Evolutionary conservation across 2,888 invertebrate species (phyloP), one percentile per base, ranked within the genome.

Genomic region (Lithophane socia): DNA sequence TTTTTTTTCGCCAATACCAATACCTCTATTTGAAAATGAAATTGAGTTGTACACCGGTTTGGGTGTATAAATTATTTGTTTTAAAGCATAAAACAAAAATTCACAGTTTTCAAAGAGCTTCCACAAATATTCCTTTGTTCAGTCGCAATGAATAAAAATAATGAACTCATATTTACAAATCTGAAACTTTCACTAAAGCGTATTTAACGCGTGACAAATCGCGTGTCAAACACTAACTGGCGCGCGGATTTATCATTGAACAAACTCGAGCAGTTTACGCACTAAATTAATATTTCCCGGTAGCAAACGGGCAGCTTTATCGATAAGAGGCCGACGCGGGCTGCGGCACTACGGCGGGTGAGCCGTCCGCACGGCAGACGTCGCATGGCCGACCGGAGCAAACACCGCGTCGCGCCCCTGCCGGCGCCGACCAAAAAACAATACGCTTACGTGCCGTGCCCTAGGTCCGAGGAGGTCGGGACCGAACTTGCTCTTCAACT

Each of bases 341-440:
- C 77, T 91, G 92, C 92, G 92, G 92, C 91, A 89, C 86, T 90
- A 87, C 83, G 85, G 86, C 78, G 79, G 87, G 81, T 77, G 83
- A 78, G 80, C 80, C 88, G 88, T 86, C 87, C 90, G 89, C 86
- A 88, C 94, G 96, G 93, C 95, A 95, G 94, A 94, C 94, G 96
- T 94, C 96, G 96, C 92, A 96, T 96, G 96, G 96, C 96, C 93
- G 96, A 96, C 90, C 96, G 96, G 92, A 93, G 94, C 90, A 96
- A 92, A 91, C 91, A 96, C 87, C 96, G 96, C 94, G 96, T 96
- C 94, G 96, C 96, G 95, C 96, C 96, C 90, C 91, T 93, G 77
- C 95, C 95, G 94, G 95, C 94, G 93, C 94, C 92, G 91, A 93
- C 94, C 80, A 96, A 96, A 83, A 95, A 94, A 89, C 96, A 96